These are phyloP conservation scores for Phasianus colchicus DNA, from an alignment of 2,113 vertebrate genomes.

Conservation along the genomic window DNA sequence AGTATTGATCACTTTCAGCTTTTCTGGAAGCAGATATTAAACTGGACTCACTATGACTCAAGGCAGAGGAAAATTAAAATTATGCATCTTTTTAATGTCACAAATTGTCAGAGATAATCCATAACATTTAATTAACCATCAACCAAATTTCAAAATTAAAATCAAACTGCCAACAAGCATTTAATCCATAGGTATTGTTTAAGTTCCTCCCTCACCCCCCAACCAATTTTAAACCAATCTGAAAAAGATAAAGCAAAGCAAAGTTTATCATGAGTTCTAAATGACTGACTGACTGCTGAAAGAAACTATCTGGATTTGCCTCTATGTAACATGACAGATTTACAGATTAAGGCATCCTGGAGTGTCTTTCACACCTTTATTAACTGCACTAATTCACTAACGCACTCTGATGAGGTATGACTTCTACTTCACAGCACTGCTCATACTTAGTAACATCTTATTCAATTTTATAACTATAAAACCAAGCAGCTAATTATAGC, in stretches of 20 bases:
- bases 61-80: neutral
- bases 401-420: neutral
- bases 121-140: neutral
- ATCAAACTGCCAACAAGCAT: neutral
- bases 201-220: neutral
- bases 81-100: accelerated
- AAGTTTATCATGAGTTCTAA: neutral
- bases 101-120: neutral
- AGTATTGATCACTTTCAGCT: neutral
- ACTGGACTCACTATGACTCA: neutral
- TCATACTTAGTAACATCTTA: neutral
- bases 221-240: neutral
- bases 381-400: neutral
- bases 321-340: neutral
- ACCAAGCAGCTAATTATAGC: neutral
- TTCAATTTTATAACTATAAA: neutral
- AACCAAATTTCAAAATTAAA: neutral
- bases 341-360: neutral
- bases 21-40: neutral
- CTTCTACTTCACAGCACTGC: neutral
- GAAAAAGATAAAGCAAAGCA: neutral
- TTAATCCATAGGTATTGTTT: neutral
- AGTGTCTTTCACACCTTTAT: neutral
- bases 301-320: neutral
- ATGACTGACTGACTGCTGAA: neutral